Evolutionary conservation across 2,888 invertebrate species (phyloP), one percentile per base, ranked within the genome.

Genomic region (Volucella inflata): DNA sequence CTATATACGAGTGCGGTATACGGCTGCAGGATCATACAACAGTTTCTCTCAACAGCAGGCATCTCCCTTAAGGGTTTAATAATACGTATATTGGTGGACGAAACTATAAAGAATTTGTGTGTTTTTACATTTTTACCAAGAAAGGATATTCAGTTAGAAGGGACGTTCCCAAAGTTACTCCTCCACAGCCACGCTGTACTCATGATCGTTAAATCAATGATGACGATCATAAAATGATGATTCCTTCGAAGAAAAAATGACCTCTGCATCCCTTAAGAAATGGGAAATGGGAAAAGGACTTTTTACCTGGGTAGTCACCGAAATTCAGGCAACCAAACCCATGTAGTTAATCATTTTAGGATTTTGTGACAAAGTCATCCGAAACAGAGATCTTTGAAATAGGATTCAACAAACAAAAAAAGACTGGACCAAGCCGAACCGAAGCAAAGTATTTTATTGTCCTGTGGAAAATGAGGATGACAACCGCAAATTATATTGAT

Each of bases 401-500:
- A 51, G 64, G 68, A 85, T 85, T 85, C 64, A 68, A 14, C 48
- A 21, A 42, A 79, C 70, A 77, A 76, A 67, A 38, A 53, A 51
- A 21, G 21, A 21, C 21, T 21, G 21, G 40, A 53, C 17, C 68
- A 11, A 36, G 50, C 40, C 16, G 17, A 75, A 67, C 38, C 75
- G 40, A 8, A 21, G 17, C 42, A n/a, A 4, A 14, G 65, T 72
- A 53, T 46, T 76, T 72, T 72, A 76, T 80, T 62, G 42, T 57
- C 38, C 12, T 44, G 48, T 55, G 60, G 71, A 76, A 76, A 76
- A 67, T 72, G 51, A 67, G 70, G 36, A 65, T 75, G 85, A 81
- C 85, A 72, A 81, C 85, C 85, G 85, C 85, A 85, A 85, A 85
- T 85, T 81, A 81, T 85, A 85, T 68, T 81, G 81, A 85, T 85